phyloP scores from a whole-genome alignment of 2,888 invertebrate genomes.

The Mythimna ferrago region DNA sequence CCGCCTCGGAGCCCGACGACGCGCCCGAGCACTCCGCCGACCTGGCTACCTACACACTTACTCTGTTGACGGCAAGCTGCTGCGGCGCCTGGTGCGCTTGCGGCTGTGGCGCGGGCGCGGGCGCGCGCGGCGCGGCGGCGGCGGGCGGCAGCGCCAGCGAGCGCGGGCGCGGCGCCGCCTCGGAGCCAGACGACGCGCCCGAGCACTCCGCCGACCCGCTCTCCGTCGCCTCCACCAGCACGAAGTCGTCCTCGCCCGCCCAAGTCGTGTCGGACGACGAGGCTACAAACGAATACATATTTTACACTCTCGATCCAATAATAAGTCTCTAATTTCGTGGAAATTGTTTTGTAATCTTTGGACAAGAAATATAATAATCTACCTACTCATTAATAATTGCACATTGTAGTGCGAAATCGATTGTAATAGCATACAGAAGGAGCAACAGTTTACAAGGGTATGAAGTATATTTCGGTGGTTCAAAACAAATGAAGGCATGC shows the following conservation, averaged over 20 bases:
- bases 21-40: slow-evolving; percentile 84
- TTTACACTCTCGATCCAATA: not conserved
- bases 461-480: not conserved
- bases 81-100: not conserved
- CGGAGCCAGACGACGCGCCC: slow-evolving; percentile 81
- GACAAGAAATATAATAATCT: not conserved
- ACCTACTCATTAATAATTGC: not conserved
- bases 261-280: slow-evolving; percentile 88
- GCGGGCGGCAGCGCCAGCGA: slow-evolving; percentile 76
- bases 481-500: not conserved
- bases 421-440: not conserved
- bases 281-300: slow-evolving; percentile 70
- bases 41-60: slow-evolving; percentile 64
- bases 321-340: not conserved
- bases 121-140: slow-evolving; percentile 35
- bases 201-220: slow-evolving; percentile 88
- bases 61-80: too few species aligned
- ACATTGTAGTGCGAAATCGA: not conserved
- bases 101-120: not conserved
- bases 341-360: not conserved
- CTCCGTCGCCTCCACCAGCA: slow-evolving; percentile 94
- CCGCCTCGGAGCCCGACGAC: slow-evolving; percentile 84
- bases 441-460: too few species aligned
- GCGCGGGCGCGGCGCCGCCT: slow-evolving; percentile 85
- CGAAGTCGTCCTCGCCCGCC: slow-evolving; percentile 96